Evolutionary conservation across 1,140 invertebrate genomes (phyloP).

Genomic region (Drosophila lacteicornis): DNA sequence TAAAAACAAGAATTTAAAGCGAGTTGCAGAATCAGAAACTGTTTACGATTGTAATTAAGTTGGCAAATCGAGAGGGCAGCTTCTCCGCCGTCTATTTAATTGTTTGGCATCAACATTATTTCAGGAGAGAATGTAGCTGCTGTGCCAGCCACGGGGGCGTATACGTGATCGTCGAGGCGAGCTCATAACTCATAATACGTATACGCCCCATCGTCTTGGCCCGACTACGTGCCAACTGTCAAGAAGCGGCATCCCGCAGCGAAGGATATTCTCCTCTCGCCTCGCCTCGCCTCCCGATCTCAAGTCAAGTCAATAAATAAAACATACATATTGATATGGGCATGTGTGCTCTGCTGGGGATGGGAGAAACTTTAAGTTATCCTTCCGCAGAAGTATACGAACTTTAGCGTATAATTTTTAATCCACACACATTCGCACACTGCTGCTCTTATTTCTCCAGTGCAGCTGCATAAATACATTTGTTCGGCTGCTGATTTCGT

Average conservation of each 20-base stretch:
- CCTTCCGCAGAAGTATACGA: conserved; percentile 19
- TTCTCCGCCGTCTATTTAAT: conserved; percentile 53
- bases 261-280: background rate
- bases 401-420: conserved; percentile 42
- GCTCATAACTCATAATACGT: conserved; percentile 73
- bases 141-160: conserved; percentile 19
- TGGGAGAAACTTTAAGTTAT: conserved; percentile 37
- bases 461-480: conserved; percentile 41
- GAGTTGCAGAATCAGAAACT: conserved; percentile 27
- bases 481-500: conserved; percentile 14
- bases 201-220: conserved; percentile 51
- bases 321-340: conserved; percentile 51
- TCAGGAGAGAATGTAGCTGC: conserved; percentile 2
- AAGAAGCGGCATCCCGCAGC: conserved; percentile 46
- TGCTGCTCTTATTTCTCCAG: conserved; percentile 12
- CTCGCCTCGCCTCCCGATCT: conserved; percentile 2
- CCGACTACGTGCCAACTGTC: conserved; percentile 72
- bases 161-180: conserved; percentile 64
- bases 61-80: conserved; percentile 31
- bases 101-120: conserved; percentile 73
- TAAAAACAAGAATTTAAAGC: conserved; percentile 4
- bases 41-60: conserved; percentile 68
- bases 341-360: conserved; percentile 1
- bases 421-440: background rate
- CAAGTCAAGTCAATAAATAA: conserved; percentile 71